These are phyloP conservation scores for Myrmophylax atrothorax DNA, from an alignment of 2,113 vertebrate genomes.

Conservation along the genomic window DNA sequence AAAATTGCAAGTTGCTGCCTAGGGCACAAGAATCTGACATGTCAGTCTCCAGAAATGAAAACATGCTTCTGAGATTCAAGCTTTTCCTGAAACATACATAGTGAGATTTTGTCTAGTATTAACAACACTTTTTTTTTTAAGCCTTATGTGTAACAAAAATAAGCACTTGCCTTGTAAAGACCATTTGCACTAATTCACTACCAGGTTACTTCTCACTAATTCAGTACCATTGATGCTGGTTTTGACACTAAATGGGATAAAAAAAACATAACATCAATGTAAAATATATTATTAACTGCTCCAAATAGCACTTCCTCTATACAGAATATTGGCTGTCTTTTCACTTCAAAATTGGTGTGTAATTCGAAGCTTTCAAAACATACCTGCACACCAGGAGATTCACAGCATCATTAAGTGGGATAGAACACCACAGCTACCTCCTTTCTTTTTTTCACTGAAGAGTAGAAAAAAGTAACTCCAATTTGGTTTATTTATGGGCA, in stretches of 20 bases:
- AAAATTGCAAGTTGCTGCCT: slow-evolving; percentile 25
- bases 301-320: background rate
- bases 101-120: background rate
- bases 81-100: background rate
- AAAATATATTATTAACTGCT: slow-evolving; percentile 11
- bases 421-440: background rate
- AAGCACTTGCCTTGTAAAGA: background rate
- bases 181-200: background rate
- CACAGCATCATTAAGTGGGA: background rate
- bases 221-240: background rate
- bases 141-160: background rate
- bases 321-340: background rate
- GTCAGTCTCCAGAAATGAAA: background rate
- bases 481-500: background rate
- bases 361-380: slow-evolving; percentile 24
- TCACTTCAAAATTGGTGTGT: background rate
- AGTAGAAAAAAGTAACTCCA: background rate
- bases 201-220: background rate
- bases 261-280: background rate
- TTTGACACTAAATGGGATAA: background rate
- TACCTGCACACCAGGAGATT: background rate
- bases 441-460: background rate
- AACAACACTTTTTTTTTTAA: background rate
- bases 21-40: background rate
- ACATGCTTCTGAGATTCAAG: background rate